Base-by-base conservation (phyloP, 2,113 vertebrate genomes). In the Platichthys stellatus region DNA sequence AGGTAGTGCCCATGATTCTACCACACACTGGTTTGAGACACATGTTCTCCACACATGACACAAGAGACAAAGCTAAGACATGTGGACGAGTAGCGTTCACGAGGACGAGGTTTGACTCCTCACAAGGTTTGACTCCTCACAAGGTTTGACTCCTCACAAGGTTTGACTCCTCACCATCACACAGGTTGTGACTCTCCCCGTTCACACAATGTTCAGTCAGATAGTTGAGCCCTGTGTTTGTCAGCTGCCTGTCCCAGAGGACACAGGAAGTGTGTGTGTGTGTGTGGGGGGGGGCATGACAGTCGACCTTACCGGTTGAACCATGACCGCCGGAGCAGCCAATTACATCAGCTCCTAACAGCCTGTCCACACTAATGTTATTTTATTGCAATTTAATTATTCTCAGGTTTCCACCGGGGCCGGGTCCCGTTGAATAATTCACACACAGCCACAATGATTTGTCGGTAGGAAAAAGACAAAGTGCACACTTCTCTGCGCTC, bases 361-460 rank as follows among this genome's bases (percentile, higher is more conserved):
- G 86, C 93, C 91, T 93, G 93, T 94, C 92, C 88, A 83, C 90
- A 90, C 93, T 94, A 93, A 92, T 93, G 91, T 95, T 94, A 93
- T 94, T 94, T 95, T 95, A 94, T 94, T 94, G 94, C 93, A 93
- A 93, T 95, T 94, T 94, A 94, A 94, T 95, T 94, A 94, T 93
- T 89, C 93, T 94, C 94, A 92, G 90, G 93, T 94, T 95, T 95
- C 94, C 92, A 90, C 76, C 56, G 61, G 71, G 89, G 88, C 86
- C 83, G 89, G 86, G 91, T 90, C 90, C 88, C 86, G 83, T 84
- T 94, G 87, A 94, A 94, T 94, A 92, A 94, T 94, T 94, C 83
- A 93, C 80, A 76, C 61, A 49, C 71, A 68, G 85, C 83, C 90
- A 92, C 87, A 92, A 93, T 94, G 92, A 94, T 95, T 94, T 94